Evolutionary conservation across 2,797 vertebrate genomes (phyloP).

Genomic region (Brotula barbata): DNA sequence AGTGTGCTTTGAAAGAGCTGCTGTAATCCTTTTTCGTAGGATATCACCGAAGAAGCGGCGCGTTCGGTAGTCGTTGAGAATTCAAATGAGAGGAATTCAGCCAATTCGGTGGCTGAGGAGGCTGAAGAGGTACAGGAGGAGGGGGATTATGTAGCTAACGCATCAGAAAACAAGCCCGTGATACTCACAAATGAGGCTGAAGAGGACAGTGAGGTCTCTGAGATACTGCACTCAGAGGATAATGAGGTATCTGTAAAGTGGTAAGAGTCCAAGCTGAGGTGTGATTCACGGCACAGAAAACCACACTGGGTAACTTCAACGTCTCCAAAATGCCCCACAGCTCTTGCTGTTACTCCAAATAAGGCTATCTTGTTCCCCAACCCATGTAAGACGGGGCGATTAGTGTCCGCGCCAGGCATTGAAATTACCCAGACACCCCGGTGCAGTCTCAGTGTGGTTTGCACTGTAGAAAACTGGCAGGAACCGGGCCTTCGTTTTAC

Average conservation of each 20-base stretch:
- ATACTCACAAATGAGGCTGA: constrained; percentile 50
- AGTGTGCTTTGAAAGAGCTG: constrained; percentile 49
- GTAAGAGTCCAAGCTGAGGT: constrained; percentile 65
- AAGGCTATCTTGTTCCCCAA: constrained; percentile 4
- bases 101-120: constrained; percentile 51
- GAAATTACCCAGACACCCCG: constrained; percentile 68
- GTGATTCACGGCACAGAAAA: constrained; percentile 59
- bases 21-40: constrained; percentile 70
- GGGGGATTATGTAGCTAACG: constrained; percentile 52
- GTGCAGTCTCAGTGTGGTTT: constrained; percentile 58
- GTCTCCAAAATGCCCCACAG: constrained; percentile 7
- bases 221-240: constrained; percentile 66
- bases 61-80: constrained; percentile 64
- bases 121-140: constrained; percentile 64
- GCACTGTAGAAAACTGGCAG: constrained; percentile 33
- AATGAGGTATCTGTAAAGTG: constrained; percentile 66
- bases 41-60: constrained; percentile 55
- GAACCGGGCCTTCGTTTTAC: constrained; percentile 26
- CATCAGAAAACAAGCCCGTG: constrained; percentile 45
- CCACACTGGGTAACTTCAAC: constrained; percentile 66
- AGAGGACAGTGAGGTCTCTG: constrained; percentile 69
- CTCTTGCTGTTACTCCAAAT: background rate
- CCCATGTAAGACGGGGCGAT: constrained; percentile 8
- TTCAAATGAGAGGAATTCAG: constrained; percentile 57
- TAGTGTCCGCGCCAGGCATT: constrained; percentile 39